These are phyloP conservation scores for Ischnura elegans DNA, from an alignment of 2,888 invertebrate species.

Conservation along the genomic window DNA sequence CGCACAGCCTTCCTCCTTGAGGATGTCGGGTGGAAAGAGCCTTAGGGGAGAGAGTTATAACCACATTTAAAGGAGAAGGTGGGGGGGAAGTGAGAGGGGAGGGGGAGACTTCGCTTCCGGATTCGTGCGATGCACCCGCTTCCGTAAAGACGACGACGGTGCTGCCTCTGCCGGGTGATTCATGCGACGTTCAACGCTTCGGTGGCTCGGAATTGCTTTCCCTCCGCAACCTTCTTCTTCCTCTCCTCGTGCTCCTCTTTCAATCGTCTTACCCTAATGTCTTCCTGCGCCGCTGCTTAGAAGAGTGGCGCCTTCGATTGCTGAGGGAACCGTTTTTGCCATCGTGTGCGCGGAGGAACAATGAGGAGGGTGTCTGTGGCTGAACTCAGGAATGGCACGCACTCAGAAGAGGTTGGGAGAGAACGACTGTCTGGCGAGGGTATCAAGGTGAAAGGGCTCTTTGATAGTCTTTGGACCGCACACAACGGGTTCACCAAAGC, in stretches of 20 bases:
- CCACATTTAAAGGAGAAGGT: background rate
- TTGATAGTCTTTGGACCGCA: background rate
- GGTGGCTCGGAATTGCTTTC: conserved; percentile 42
- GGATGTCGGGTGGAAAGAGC: background rate
- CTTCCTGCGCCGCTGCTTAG: conserved; percentile 23
- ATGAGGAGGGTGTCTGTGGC: background rate
- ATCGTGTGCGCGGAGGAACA: background rate
- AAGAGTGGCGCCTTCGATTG: conserved; percentile 9
- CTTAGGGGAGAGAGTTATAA: background rate
- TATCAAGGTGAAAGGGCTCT: background rate
- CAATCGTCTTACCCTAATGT: too few species aligned
- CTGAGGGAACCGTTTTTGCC: background rate
- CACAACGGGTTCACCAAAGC: background rate
- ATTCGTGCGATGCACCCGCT: background rate
- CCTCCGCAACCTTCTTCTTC: background rate
- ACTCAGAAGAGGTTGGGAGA: background rate
- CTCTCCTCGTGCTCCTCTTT: background rate
- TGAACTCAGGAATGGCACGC: background rate
- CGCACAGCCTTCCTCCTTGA: too few species aligned
- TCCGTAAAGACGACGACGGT: conserved; percentile 34
- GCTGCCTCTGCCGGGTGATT: conserved; percentile 30
- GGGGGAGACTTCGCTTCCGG: conserved; percentile 15
- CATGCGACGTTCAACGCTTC: conserved; percentile 56
- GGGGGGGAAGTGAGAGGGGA: background rate
- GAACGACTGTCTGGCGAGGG: background rate